phyloP scores from a whole-genome alignment of 2,113 vertebrate genomes.

The Ceuthmochares aereus region DNA sequence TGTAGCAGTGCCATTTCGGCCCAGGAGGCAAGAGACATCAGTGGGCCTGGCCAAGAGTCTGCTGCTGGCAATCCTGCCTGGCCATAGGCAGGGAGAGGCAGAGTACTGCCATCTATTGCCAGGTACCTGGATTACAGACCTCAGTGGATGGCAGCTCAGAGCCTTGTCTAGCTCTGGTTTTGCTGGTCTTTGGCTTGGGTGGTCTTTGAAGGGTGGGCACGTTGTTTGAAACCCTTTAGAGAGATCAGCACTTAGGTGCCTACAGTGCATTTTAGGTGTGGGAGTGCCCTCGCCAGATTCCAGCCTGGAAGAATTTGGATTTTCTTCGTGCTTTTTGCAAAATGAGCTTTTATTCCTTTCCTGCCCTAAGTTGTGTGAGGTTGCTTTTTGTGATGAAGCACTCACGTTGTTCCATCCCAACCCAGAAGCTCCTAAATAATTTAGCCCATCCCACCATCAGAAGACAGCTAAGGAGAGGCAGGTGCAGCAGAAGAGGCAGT shows the following conservation, averaged over 20 bases:
- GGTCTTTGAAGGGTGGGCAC: neutral
- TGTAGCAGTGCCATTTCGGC: neutral
- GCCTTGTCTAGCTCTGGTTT: rapidly evolving
- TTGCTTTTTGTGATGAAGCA: neutral
- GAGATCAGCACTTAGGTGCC: neutral
- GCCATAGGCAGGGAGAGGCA: constrained; percentile 21
- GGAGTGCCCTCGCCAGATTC: neutral
- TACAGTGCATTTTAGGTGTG: neutral
- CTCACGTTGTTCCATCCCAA: neutral
- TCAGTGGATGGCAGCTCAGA: neutral
- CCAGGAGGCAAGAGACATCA: neutral
- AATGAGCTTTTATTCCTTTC: neutral
- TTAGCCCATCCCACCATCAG: neutral
- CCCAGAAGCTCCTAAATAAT: rapidly evolving
- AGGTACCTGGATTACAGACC: constrained; percentile 28
- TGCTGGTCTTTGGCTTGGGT: neutral
- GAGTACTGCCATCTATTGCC: constrained; percentile 74
- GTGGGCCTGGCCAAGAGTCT: neutral
- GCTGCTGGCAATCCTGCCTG: neutral
- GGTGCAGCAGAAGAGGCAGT: neutral
- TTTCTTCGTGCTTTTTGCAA: neutral
- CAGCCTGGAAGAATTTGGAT: neutral
- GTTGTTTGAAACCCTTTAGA: neutral
- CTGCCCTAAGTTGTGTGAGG: neutral
- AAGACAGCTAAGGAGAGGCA: neutral